A percentile compares a stretch with the other conserved stretches of the same genome.
Conservation (phyloP, 2,888 invertebrate species). For the Tiliacea aurago region DNA sequence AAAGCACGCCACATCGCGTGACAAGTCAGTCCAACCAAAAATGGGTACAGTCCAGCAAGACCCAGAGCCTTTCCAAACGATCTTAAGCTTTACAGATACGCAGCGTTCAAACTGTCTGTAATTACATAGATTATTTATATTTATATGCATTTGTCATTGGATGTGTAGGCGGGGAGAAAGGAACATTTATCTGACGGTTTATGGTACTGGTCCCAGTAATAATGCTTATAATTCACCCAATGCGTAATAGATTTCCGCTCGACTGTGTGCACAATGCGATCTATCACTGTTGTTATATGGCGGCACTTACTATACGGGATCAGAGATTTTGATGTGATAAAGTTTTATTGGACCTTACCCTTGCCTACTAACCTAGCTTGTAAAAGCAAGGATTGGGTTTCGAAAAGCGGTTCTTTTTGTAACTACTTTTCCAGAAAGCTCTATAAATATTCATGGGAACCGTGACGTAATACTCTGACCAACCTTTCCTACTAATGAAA, state of each 20-base stretch:
- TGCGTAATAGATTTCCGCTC: conserved; percentile 65
- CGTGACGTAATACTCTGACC: conserved; percentile 16
- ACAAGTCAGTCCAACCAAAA: conserved; percentile 40
- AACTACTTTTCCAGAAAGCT: not conserved
- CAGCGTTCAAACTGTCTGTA: conserved; percentile 53
- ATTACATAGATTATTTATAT: conserved; percentile 66
- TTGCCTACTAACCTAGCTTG: conserved; percentile 33
- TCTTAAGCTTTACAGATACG: conserved; percentile 45
- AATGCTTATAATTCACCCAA: conserved; percentile 68
- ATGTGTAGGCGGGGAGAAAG: conserved; percentile 77
- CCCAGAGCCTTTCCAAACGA: conserved; percentile 34
- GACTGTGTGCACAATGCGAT: conserved; percentile 58
- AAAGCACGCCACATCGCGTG: conserved; percentile 51
- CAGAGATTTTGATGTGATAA: conserved; percentile 37
- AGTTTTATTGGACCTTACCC: conserved; percentile 27
- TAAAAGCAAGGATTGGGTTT: conserved; percentile 4
- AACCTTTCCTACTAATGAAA: conserved; percentile 39
- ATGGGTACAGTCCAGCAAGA: conserved; percentile 26
- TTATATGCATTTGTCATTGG: conserved; percentile 76
- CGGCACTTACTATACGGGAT: conserved; percentile 36
- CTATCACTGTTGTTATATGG: conserved; percentile 56
- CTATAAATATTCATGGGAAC: not conserved
- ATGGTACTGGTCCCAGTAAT: conserved; percentile 61
- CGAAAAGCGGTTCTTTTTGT: not conserved
- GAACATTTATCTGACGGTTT: conserved; percentile 71